These are phyloP conservation scores for Manis pentadactyla DNA, from an alignment of 2,797 vertebrate species.

Conservation along the genomic window DNA sequence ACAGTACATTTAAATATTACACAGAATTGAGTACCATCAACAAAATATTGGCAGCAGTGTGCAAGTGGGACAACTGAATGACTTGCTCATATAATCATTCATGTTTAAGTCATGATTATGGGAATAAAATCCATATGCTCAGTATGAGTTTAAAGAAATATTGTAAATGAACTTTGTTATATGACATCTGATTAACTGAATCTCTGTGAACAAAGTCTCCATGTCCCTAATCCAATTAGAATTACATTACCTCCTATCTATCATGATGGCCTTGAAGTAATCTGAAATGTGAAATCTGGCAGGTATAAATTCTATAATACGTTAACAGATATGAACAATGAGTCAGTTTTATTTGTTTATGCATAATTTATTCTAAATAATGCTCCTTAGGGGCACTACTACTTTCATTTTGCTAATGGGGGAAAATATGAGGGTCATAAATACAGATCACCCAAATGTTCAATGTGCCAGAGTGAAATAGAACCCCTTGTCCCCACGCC, in stretches of 20 bases:
- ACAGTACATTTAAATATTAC: background rate
- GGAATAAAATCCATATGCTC: background rate
- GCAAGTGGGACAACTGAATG: background rate
- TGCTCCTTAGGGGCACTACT: background rate
- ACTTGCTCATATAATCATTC: background rate
- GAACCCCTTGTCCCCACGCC: background rate
- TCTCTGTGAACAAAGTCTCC: background rate
- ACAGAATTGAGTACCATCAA: background rate
- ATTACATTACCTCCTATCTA: background rate
- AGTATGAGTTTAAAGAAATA: background rate
- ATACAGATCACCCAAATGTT: background rate
- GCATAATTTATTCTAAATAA: background rate
- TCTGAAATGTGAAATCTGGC: background rate
- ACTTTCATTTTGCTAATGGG: background rate
- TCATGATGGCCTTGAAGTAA: background rate
- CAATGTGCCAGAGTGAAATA: background rate
- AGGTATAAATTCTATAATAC: background rate
- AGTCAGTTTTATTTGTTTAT: background rate
- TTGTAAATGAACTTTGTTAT: background rate
- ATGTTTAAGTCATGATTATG: background rate
- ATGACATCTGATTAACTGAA: conserved; percentile 2
- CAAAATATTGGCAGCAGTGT: background rate
- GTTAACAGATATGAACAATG: background rate
- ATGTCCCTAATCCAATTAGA: background rate
- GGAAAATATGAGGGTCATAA: background rate